These are phyloP conservation scores for Epinephelus lanceolatus DNA, from an alignment of 2,113 vertebrate genomes.

Conservation along the genomic window DNA sequence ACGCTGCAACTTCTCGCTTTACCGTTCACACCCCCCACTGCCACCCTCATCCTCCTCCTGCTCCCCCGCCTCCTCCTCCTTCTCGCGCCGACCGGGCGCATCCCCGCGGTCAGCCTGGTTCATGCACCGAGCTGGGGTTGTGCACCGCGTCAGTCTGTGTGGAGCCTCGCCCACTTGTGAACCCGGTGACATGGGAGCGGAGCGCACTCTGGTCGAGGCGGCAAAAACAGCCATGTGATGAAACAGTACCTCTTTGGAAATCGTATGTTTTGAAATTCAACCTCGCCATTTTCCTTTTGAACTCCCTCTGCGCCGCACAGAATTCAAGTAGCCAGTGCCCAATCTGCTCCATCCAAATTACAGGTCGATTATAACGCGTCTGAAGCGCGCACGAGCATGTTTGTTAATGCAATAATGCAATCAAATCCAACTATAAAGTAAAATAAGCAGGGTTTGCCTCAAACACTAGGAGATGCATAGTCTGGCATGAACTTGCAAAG, in stretches of 20 bases:
- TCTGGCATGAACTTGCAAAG: not conserved
- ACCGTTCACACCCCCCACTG: not conserved
- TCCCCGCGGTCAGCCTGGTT: conserved; percentile 35
- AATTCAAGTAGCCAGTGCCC: not conserved
- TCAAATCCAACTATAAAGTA: not conserved
- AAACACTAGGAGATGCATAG: not conserved
- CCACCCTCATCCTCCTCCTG: not conserved
- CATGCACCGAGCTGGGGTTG: conserved; percentile 26
- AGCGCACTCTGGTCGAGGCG: conserved; percentile 71
- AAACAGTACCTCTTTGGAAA: conserved; percentile 49
- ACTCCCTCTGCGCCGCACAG: conserved; percentile 2
- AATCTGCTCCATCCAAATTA: not conserved
- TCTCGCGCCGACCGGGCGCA: conserved; percentile 10
- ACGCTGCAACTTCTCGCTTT: not conserved
- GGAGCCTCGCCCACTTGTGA: conserved; percentile 82
- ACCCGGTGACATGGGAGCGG: conserved; percentile 79
- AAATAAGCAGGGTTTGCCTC: not conserved
- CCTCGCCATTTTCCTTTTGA: conserved; percentile 39
- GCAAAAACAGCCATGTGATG: conserved; percentile 66
- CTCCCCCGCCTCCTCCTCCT: not conserved
- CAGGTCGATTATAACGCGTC: not conserved
- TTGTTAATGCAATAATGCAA: not conserved
- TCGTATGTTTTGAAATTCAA: conserved; percentile 67
- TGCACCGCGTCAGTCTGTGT: conserved; percentile 36
- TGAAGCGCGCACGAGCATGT: not conserved